Evolutionary conservation across 2,113 vertebrate species (phyloP).

Genomic region (Diadophis punctatus): DNA sequence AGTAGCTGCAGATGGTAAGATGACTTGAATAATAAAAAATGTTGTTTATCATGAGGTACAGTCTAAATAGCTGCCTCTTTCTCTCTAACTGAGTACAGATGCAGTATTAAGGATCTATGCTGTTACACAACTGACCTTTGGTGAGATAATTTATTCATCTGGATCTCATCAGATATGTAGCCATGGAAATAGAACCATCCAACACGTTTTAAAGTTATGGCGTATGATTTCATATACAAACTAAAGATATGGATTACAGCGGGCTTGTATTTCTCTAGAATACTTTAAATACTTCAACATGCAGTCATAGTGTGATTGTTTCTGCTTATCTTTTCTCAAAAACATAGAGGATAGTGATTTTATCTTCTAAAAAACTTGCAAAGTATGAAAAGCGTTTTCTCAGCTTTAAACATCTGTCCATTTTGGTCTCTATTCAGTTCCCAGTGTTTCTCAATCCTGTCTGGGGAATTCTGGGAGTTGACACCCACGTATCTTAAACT

Average conservation of each 20-base stretch:
- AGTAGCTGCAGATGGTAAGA: neutral
- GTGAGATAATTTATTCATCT: constrained; percentile 31
- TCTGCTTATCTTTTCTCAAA: neutral
- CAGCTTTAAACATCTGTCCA: constrained; percentile 3
- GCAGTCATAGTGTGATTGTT: neutral
- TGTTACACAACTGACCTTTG: constrained; percentile 32
- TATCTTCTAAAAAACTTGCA: neutral
- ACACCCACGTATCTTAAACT: neutral
- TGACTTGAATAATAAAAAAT: neutral
- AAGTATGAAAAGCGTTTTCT: neutral
- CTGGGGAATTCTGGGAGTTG: neutral
- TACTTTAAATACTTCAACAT: neutral
- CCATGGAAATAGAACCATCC: constrained; percentile 26
- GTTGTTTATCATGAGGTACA: neutral
- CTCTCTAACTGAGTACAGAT: neutral
- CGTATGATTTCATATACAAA: constrained; percentile 14
- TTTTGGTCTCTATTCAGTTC: neutral
- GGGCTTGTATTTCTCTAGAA: neutral
- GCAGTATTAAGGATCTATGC: neutral
- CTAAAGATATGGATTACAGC: neutral
- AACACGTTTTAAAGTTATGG: constrained; percentile 11
- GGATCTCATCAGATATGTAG: constrained; percentile 18
- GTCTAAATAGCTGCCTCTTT: neutral
- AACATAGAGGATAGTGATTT: neutral
- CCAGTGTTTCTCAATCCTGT: neutral